phyloP scores from a whole-genome alignment of 2,113 vertebrate genomes.

The Oenanthe oenanthe region DNA sequence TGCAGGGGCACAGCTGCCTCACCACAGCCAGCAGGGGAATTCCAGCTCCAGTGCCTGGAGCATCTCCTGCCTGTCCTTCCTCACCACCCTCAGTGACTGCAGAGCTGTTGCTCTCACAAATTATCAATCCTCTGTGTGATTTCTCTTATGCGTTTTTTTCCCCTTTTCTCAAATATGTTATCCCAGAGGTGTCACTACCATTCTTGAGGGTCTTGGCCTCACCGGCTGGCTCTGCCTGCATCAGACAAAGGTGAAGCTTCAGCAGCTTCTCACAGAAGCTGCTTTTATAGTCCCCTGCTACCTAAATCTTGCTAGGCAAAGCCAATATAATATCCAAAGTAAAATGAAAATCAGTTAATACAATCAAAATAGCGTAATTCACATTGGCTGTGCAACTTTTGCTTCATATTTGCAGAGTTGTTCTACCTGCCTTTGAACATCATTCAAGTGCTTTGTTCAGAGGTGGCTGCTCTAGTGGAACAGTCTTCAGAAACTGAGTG shows the following conservation, averaged over 20 bases:
- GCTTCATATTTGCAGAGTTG: neutral
- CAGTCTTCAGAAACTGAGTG: neutral
- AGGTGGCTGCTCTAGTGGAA: neutral
- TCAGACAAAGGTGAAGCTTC: neutral
- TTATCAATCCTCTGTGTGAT: neutral
- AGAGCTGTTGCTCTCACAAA: neutral
- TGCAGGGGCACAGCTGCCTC: neutral
- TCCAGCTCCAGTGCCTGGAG: neutral
- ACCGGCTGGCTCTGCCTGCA: neutral
- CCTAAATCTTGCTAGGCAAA: neutral
- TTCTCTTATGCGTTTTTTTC: neutral
- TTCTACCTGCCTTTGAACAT: neutral
- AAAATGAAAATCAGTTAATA: neutral
- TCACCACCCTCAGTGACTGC: neutral
- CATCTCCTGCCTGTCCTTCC: neutral
- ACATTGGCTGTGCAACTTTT: neutral
- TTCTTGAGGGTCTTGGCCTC: neutral
- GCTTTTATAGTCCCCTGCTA: neutral
- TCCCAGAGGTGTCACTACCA: neutral
- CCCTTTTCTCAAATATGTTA: rapidly evolving
- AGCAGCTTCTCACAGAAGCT: neutral
- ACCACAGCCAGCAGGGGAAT: neutral
- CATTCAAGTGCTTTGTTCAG: neutral
- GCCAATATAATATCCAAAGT: neutral
- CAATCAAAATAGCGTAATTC: neutral